These are phyloP conservation scores for Pseudobourletiella spinata DNA, from an alignment of 1,140 invertebrate genomes.

Conservation along the genomic window DNA sequence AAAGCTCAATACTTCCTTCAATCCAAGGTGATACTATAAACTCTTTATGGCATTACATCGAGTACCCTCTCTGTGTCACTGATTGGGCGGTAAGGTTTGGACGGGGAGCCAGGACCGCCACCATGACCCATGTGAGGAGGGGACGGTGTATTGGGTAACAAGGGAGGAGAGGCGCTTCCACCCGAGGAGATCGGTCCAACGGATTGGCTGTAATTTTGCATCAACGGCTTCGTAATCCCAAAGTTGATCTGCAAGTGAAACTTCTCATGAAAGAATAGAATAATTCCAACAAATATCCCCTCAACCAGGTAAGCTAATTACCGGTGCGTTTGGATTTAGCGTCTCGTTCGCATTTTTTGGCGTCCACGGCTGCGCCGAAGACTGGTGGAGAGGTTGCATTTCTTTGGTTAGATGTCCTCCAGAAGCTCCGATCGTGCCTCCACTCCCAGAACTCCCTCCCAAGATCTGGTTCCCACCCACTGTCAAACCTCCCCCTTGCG, in stretches of 20 bases:
- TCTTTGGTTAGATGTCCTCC: background rate
- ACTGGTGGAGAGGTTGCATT: background rate
- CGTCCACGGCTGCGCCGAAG: slow-evolving; percentile 28
- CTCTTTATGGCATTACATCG: background rate
- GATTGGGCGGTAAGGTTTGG: slow-evolving; percentile 39
- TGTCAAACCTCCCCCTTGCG: background rate
- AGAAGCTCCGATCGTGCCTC: background rate
- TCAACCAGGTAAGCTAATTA: slow-evolving; percentile 15
- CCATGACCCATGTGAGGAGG: slow-evolving; percentile 32
- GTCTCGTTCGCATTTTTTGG: slow-evolving; percentile 34
- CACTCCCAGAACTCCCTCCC: background rate
- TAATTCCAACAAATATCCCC: too few species aligned
- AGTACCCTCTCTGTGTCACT: slow-evolving; percentile 37
- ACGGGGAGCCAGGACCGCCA: slow-evolving; percentile 35
- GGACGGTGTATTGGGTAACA: slow-evolving; percentile 32
- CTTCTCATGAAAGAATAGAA: too few species aligned
- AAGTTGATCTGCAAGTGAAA: slow-evolving; percentile 29
- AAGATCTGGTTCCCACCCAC: background rate
- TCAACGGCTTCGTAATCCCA: slow-evolving; percentile 22
- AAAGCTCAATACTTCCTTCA: too few species aligned
- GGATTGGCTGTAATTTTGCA: slow-evolving; percentile 13
- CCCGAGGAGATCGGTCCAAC: slow-evolving; percentile 1
- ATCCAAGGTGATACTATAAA: background rate
- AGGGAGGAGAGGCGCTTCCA: slow-evolving; percentile 32
- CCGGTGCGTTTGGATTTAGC: slow-evolving; percentile 29